A percentile compares a stretch with the other conserved stretches of the same genome.
These are phyloP conservation scores for Galaxea fascicularis DNA, from an alignment of 92 coral and sea anemone genomes.

Conservation along the genomic window DNA sequence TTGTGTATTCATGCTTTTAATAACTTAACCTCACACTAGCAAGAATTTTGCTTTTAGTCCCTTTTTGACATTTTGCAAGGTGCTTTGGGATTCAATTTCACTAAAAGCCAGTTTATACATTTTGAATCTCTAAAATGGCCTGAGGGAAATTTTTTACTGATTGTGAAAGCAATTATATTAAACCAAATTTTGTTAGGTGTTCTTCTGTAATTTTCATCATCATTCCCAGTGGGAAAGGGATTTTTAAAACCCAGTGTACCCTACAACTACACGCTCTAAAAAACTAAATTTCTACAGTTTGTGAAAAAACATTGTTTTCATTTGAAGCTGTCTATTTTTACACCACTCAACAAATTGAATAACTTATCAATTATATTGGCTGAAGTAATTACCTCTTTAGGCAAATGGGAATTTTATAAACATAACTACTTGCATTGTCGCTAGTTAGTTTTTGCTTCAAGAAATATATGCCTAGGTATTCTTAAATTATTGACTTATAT, in stretches of 20 bases:
- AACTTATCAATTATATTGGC: background rate
- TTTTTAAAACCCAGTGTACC: no score
- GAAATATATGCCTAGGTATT: background rate
- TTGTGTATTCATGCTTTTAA: no score
- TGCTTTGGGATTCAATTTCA: constrained; percentile 14
- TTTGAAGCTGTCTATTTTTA: background rate
- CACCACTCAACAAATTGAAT: background rate
- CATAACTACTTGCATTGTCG: background rate
- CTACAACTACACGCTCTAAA: background rate
- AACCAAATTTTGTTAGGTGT: no score
- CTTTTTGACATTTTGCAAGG: no score
- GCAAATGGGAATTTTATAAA: background rate
- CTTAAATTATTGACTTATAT: background rate
- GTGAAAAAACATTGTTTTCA: background rate
- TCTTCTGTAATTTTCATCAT: no score
- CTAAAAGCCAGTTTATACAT: background rate
- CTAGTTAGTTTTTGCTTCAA: background rate
- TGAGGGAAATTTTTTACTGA: no score
- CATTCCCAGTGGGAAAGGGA: no score
- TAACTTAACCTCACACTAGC: no score
- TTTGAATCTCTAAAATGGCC: background rate
- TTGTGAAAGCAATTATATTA: no score
- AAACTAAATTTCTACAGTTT: background rate
- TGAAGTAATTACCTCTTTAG: background rate
- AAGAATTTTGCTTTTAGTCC: no score